These are phyloP conservation scores for Coranthus polyacanthus DNA, from an alignment of 2,797 vertebrate species.

Conservation along the genomic window DNA sequence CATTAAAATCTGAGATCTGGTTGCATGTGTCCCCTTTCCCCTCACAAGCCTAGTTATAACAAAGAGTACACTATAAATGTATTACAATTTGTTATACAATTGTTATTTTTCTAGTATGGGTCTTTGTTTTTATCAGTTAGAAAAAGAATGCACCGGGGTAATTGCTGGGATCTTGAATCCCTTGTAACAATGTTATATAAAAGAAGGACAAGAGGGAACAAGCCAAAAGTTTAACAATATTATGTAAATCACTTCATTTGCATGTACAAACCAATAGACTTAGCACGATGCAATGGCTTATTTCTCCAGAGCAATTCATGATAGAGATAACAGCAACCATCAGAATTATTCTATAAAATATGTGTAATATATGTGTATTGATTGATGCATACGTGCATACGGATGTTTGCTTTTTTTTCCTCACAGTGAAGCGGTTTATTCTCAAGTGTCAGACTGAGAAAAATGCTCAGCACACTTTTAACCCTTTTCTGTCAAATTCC, in stretches of 20 bases:
- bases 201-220: background rate
- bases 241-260: background rate
- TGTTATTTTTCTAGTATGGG: background rate
- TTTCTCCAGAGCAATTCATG: too few species aligned
- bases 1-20: too few species aligned
- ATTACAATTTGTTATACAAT: too few species aligned
- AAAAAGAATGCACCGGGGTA: background rate
- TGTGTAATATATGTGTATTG: background rate
- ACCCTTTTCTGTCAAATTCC: slow-evolving; percentile 9
- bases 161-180: background rate
- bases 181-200: background rate
- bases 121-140: background rate
- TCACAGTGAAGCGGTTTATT: background rate
- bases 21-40: too few species aligned
- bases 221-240: background rate
- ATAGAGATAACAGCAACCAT: too few species aligned
- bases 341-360: background rate
- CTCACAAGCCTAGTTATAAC: too few species aligned
- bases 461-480: slow-evolving; percentile 10
- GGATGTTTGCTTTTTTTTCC: background rate
- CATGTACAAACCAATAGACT: too few species aligned
- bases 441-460: background rate
- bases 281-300: too few species aligned
- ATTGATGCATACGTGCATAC: background rate
- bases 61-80: too few species aligned